phyloP scores from a whole-genome alignment of 2,113 vertebrate genomes.

The Cinclus mexicanus region DNA sequence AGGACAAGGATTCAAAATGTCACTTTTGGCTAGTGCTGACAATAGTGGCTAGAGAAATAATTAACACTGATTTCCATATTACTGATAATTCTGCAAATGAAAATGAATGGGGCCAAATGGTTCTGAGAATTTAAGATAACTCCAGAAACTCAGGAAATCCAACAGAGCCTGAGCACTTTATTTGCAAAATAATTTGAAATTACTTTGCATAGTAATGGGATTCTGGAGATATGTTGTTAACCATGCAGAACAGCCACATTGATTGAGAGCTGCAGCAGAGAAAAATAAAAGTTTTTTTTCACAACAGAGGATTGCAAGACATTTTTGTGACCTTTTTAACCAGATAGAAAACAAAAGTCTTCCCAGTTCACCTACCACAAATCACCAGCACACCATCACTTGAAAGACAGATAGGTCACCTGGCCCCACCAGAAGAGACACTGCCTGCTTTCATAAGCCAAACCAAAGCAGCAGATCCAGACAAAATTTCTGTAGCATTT shows the following conservation, averaged over 20 bases:
- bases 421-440: not conserved
- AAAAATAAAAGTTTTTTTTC: slow-evolving; percentile 21
- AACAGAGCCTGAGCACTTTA: slow-evolving; percentile 44
- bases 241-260: slow-evolving; percentile 54
- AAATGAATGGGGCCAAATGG: slow-evolving; percentile 14
- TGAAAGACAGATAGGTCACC: not conserved
- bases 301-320: not conserved
- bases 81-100: slow-evolving; percentile 35
- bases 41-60: slow-evolving; percentile 20
- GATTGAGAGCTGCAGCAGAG: slow-evolving; percentile 29
- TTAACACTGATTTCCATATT: slow-evolving; percentile 20
- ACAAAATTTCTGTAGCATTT: not conserved
- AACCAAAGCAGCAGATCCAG: not conserved
- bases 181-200: slow-evolving; percentile 63
- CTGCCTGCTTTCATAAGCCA: not conserved
- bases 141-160: slow-evolving; percentile 49
- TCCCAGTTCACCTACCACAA: not conserved
- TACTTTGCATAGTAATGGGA: slow-evolving; percentile 64
- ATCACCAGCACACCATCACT: not conserved
- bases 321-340: not conserved
- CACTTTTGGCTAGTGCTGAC: not conserved
- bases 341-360: not conserved
- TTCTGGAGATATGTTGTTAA: slow-evolving; percentile 45
- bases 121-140: slow-evolving; percentile 53
- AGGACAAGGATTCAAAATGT: not conserved